Evolutionary conservation across 2,113 vertebrate genomes (phyloP).

Genomic region (Illadopsis cleaveri): DNA sequence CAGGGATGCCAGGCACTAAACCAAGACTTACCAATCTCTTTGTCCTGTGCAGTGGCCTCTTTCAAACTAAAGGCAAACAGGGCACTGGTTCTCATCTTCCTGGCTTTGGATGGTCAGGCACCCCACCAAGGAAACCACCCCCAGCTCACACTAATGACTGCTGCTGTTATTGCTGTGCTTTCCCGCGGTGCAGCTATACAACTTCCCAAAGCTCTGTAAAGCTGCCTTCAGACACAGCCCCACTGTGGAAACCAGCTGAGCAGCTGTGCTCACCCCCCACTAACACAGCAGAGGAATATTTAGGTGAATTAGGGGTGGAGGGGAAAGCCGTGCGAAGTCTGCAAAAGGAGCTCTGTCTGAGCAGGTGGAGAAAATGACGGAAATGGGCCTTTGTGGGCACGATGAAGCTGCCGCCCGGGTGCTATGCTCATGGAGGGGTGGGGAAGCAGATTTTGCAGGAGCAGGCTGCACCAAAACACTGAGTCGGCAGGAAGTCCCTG

Average conservation of each 20-base stretch:
- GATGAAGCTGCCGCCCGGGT: background rate
- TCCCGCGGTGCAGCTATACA: rapidly evolving
- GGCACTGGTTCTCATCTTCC: background rate
- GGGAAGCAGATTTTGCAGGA: background rate
- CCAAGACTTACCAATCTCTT: background rate
- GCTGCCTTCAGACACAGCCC: background rate
- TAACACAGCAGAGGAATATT: background rate
- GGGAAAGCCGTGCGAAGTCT: background rate
- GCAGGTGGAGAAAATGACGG: background rate
- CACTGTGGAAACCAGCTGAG: background rate
- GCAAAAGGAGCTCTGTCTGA: background rate
- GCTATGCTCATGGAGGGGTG: rapidly evolving
- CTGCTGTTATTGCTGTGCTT: background rate
- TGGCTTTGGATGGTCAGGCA: background rate
- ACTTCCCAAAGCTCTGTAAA: background rate
- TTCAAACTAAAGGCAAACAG: rapidly evolving
- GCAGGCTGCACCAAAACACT: background rate
- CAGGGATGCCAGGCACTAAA: background rate
- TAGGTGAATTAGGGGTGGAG: background rate
- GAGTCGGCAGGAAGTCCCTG: constrained; percentile 26
- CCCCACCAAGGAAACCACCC: background rate
- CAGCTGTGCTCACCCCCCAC: constrained; percentile 10
- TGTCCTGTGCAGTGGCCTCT: background rate
- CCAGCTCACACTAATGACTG: background rate
- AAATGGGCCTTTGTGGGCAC: background rate